Percentiles rank a stretch among this genome's conserved stretches.
Conservation (phyloP, 1,140 invertebrate species). For the Pseudobourletiella spinata region DNA sequence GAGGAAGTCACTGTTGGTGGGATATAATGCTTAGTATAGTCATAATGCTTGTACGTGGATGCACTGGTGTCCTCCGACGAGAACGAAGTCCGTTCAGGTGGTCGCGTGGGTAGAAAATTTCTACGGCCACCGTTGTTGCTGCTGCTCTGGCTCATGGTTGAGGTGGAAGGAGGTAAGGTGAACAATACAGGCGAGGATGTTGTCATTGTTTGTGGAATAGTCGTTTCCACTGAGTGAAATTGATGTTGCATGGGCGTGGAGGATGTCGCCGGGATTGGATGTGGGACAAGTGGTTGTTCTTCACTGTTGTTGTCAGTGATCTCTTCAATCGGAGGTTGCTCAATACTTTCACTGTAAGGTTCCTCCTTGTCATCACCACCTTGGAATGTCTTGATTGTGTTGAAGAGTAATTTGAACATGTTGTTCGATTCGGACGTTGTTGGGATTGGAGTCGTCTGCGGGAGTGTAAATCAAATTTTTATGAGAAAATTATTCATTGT, state of each 20-base stretch:
- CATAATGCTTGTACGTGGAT: not conserved
- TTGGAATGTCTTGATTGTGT: slow-evolving; percentile 7
- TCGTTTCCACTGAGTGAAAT: not conserved
- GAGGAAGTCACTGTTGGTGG: not conserved
- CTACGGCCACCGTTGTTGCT: not conserved
- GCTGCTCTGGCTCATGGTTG: not conserved
- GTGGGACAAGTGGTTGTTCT: not conserved
- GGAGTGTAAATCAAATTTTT: not conserved
- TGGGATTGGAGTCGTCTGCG: not conserved
- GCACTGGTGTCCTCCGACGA: not conserved
- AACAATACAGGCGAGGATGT: slow-evolving; percentile 19
- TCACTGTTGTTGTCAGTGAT: slow-evolving; percentile 14
- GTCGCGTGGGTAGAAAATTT: not conserved
- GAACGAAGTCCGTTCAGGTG: not conserved
- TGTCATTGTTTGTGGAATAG: not conserved
- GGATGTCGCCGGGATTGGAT: not conserved
- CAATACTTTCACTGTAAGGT: not conserved
- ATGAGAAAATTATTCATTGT: not conserved
- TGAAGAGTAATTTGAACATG: slow-evolving; percentile 6
- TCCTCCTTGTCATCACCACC: not conserved
- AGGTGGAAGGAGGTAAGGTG: slow-evolving; percentile 13
- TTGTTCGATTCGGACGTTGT: not conserved
- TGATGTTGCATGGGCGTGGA: not conserved
- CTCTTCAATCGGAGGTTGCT: not conserved
- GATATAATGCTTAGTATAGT: not conserved